Evolutionary conservation across 2,888 invertebrate genomes (phyloP).

Genomic region (Tetropium fuscum): DNA sequence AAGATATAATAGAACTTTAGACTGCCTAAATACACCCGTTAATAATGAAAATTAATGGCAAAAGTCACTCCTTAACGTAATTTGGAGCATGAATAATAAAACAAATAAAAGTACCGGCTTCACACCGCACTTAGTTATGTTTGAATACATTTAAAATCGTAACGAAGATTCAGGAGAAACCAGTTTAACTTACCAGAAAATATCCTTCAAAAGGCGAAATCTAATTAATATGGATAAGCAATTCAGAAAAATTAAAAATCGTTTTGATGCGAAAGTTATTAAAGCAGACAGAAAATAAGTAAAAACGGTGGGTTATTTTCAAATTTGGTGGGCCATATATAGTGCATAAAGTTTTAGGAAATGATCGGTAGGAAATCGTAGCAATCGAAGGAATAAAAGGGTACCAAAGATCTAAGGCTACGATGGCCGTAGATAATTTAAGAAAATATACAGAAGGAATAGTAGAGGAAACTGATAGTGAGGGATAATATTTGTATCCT

Average conservation of each 20-base stretch:
- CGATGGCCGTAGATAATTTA: slow-evolving; percentile 25
- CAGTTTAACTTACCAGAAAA: neutral
- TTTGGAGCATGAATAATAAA: slow-evolving; percentile 22
- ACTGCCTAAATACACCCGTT: slow-evolving; percentile 14
- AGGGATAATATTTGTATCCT: too few species aligned
- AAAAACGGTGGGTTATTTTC: slow-evolving; percentile 35
- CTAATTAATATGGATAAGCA: slow-evolving; percentile 17
- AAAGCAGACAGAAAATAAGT: slow-evolving; percentile 30
- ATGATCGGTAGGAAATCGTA: slow-evolving; percentile 40
- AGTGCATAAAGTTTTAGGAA: slow-evolving; percentile 31
- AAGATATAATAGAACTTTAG: slow-evolving; percentile 18
- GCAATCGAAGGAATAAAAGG: slow-evolving; percentile 36
- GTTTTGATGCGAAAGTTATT: slow-evolving; percentile 27
- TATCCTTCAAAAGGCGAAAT: slow-evolving; percentile 5
- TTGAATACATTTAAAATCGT: neutral
- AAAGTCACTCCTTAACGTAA: slow-evolving; percentile 6
- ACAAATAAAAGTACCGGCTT: slow-evolving; percentile 17
- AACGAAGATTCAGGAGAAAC: neutral
- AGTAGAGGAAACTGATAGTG: slow-evolving; percentile 15
- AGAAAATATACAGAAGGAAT: slow-evolving; percentile 18
- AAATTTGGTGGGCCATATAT: slow-evolving; percentile 41
- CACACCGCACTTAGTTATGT: slow-evolving; percentile 24
- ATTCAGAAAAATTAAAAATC: slow-evolving; percentile 6
- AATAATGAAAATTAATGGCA: slow-evolving; percentile 22
- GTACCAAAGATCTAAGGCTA: slow-evolving; percentile 27